Percentiles rank a stretch among this genome's conserved stretches.
Evolutionary conservation across 2,797 vertebrate genomes (phyloP).

Genomic region (Euthynnus affinis): DNA sequence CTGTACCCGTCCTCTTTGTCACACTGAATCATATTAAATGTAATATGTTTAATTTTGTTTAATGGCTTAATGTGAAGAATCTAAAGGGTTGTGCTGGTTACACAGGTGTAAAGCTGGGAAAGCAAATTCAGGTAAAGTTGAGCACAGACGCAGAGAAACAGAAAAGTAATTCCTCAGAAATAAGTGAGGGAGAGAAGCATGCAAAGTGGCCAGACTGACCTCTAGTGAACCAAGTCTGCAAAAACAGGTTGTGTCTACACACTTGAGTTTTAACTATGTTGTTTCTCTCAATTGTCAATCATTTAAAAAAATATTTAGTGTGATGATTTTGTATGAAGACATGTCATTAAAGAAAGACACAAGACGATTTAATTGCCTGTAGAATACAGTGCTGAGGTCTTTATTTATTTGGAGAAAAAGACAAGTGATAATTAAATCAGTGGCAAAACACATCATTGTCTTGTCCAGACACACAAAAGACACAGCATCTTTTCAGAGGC

Average conservation of each 20-base stretch:
- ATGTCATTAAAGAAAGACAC: slow-evolving; percentile 78
- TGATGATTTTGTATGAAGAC: slow-evolving; percentile 43
- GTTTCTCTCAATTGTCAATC: slow-evolving; percentile 50
- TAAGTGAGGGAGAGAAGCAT: slow-evolving; percentile 74
- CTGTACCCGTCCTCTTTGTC: slow-evolving; percentile 2
- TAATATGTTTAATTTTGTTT: background rate
- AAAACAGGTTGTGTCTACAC: slow-evolving; percentile 69
- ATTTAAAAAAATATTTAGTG: slow-evolving; percentile 4
- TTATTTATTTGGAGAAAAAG: slow-evolving; percentile 78
- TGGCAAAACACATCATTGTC: slow-evolving; percentile 64
- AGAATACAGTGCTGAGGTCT: slow-evolving; percentile 69
- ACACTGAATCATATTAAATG: background rate
- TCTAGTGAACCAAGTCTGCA: slow-evolving; percentile 83
- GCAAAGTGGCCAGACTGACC: slow-evolving; percentile 78
- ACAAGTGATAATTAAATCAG: slow-evolving; percentile 66
- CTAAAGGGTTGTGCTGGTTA: slow-evolving; percentile 39
- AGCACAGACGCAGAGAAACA: slow-evolving; percentile 68
- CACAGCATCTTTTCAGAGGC: slow-evolving; percentile 69
- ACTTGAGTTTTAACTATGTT: slow-evolving; percentile 25
- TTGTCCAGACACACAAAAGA: slow-evolving; percentile 59
- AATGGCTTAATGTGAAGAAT: background rate
- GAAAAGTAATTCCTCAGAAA: slow-evolving; percentile 61
- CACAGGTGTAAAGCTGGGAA: slow-evolving; percentile 57
- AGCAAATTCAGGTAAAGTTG: slow-evolving; percentile 63
- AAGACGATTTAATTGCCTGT: slow-evolving; percentile 74